Evolutionary conservation across 2,797 vertebrate genomes (phyloP).

Genomic region (Bovichtus variegatus): DNA sequence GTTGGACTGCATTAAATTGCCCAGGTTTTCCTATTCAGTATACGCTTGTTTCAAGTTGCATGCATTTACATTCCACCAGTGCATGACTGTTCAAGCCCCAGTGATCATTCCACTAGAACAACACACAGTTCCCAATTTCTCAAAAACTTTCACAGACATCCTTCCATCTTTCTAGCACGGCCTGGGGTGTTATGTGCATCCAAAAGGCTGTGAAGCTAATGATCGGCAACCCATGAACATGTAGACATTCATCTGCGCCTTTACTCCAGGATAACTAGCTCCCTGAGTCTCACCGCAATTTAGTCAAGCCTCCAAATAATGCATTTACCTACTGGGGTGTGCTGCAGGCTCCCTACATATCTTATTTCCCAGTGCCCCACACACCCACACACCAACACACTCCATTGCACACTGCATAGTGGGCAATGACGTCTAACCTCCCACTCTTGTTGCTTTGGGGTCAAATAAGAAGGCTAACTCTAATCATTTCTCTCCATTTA

Average conservation of each 20-base stretch:
- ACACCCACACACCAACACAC: slow-evolving; percentile 55
- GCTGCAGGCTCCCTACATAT: slow-evolving; percentile 63
- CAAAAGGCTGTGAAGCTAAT: slow-evolving; percentile 56
- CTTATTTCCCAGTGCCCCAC: slow-evolving; percentile 74
- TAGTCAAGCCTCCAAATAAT: slow-evolving; percentile 71
- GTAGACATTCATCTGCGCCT: slow-evolving; percentile 69
- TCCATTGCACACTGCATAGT: slow-evolving; percentile 38
- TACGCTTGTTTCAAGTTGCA: slow-evolving; percentile 6
- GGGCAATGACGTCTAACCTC: slow-evolving; percentile 56
- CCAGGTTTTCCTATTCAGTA: neutral
- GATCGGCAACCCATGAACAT: slow-evolving; percentile 48
- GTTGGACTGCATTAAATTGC: neutral
- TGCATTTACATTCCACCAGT: slow-evolving; percentile 20
- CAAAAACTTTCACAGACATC: slow-evolving; percentile 29
- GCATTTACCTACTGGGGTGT: slow-evolving; percentile 63
- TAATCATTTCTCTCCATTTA: slow-evolving; percentile 46
- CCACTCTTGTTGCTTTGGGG: slow-evolving; percentile 60
- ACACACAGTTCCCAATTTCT: slow-evolving; percentile 19
- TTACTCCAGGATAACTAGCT: slow-evolving; percentile 72
- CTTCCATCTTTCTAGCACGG: slow-evolving; percentile 18
- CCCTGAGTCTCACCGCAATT: slow-evolving; percentile 80
- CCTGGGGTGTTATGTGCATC: slow-evolving; percentile 20
- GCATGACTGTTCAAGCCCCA: slow-evolving; percentile 6
- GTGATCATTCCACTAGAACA: slow-evolving; percentile 17
- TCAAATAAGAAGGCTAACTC: slow-evolving; percentile 48